Percentiles rank a stretch among this genome's conserved stretches.
These are phyloP conservation scores for Oedothorax gibbosus DNA, from an alignment of 1,140 invertebrate species.

Conservation along the genomic window DNA sequence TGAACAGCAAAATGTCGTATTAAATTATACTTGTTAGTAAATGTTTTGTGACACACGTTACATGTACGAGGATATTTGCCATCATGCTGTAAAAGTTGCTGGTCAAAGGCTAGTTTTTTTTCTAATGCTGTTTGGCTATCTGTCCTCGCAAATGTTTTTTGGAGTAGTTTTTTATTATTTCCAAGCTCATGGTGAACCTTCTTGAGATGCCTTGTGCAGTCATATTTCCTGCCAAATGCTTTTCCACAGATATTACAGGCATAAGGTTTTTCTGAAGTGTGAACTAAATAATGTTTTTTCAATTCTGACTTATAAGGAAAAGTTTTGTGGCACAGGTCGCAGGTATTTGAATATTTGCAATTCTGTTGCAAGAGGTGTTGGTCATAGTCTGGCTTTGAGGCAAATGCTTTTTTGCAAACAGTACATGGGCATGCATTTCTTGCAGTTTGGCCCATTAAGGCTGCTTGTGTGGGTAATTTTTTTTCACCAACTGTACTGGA, in stretches of 20 bases:
- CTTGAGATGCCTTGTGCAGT: neutral
- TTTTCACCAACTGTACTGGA: too few relatives aligned
- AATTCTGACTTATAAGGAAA: neutral
- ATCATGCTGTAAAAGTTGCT: neutral
- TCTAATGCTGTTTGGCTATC: neutral
- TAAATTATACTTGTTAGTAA: neutral
- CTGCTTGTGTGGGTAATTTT: too few relatives aligned
- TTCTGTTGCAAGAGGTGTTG: too few relatives aligned
- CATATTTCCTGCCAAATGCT: neutral
- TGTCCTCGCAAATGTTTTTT: neutral
- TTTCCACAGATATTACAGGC: conserved; percentile 1
- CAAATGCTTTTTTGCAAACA: too few relatives aligned
- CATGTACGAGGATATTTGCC: neutral
- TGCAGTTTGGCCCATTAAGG: too few relatives aligned
- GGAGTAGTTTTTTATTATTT: neutral
- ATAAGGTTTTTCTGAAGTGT: neutral
- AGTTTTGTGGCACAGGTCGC: too few relatives aligned
- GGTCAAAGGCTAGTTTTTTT: too few relatives aligned
- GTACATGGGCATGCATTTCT: too few relatives aligned
- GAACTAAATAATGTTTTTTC: neutral
- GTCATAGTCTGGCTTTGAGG: too few relatives aligned
- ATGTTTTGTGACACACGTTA: neutral
- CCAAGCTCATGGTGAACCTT: neutral
- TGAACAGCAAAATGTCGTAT: neutral
- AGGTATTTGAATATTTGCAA: too few relatives aligned